A percentile compares a stretch with the other conserved stretches of the same genome.
phyloP scores from a whole-genome alignment of 2,888 invertebrate genomes.

The Geophilus truncorum region DNA sequence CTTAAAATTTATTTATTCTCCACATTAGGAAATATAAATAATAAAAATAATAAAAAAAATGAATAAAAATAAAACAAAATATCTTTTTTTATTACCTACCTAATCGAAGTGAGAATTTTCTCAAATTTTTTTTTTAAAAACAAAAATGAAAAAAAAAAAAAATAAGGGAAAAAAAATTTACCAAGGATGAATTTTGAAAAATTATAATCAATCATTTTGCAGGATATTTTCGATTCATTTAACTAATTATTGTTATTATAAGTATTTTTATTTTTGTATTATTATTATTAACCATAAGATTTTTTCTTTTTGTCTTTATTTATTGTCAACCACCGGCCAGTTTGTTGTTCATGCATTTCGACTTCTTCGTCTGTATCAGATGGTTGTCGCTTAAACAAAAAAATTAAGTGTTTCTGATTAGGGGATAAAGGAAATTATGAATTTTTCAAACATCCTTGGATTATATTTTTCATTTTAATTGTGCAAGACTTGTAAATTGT shows the following conservation, averaged over 20 bases:
- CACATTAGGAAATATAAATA: background rate
- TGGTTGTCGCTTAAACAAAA: background rate
- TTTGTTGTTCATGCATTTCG: background rate
- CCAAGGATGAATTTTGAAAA: constrained; percentile 5
- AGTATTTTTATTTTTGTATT: background rate
- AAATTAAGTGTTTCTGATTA: background rate
- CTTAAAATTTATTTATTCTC: constrained; percentile 14
- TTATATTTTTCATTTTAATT: background rate
- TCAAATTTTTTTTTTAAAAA: background rate
- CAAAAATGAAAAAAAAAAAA: background rate
- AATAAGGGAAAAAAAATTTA: background rate
- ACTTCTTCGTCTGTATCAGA: constrained; percentile 20
- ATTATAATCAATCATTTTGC: background rate
- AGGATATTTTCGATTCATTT: background rate
- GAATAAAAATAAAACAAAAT: background rate
- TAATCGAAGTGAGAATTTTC: background rate
- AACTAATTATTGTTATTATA: background rate
- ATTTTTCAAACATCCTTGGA: constrained; percentile 20
- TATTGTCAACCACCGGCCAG: background rate
- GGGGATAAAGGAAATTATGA: background rate
- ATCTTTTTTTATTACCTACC: background rate
- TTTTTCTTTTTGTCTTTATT: background rate
- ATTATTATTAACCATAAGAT: background rate
- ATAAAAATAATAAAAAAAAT: background rate
- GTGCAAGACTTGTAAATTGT: constrained; percentile 12